Conservation (phyloP, 2,888 invertebrate species). For the Heliconius erato region DNA sequence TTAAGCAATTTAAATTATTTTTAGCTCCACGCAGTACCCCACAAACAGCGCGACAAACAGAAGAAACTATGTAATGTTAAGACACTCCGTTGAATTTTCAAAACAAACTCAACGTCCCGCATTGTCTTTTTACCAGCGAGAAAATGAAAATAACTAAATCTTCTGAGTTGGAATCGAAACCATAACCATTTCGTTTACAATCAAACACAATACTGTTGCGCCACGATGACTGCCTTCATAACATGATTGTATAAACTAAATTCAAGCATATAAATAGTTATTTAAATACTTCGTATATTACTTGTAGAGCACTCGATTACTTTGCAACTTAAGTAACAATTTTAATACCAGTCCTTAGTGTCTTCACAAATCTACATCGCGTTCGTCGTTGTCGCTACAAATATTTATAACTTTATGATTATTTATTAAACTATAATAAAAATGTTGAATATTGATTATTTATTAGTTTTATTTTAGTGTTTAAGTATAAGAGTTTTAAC, state of each 20-base stretch:
- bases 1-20: not conserved
- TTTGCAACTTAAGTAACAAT: slow-evolving; percentile 37
- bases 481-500: too few species aligned
- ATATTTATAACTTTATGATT: not conserved
- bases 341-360: slow-evolving; percentile 35
- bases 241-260: not conserved
- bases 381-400: slow-evolving; percentile 5
- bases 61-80: not conserved
- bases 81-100: not conserved
- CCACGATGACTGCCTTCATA: not conserved
- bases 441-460: not conserved
- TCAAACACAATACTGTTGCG: not conserved
- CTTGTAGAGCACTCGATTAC: not conserved
- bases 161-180: not conserved
- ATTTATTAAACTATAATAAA: not conserved
- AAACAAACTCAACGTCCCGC: not conserved
- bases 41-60: too few species aligned
- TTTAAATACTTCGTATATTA: not conserved
- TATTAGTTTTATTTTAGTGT: not conserved
- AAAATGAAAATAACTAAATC: not conserved
- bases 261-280: slow-evolving; percentile 8
- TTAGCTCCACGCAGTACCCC: not conserved
- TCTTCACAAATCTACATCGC: slow-evolving; percentile 31
- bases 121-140: not conserved
- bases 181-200: not conserved